A percentile compares a stretch with the other conserved stretches of the same genome.
These are phyloP conservation scores for Neomonachus schauinslandi DNA, from an alignment of 2,113 vertebrate species.

Conservation along the genomic window DNA sequence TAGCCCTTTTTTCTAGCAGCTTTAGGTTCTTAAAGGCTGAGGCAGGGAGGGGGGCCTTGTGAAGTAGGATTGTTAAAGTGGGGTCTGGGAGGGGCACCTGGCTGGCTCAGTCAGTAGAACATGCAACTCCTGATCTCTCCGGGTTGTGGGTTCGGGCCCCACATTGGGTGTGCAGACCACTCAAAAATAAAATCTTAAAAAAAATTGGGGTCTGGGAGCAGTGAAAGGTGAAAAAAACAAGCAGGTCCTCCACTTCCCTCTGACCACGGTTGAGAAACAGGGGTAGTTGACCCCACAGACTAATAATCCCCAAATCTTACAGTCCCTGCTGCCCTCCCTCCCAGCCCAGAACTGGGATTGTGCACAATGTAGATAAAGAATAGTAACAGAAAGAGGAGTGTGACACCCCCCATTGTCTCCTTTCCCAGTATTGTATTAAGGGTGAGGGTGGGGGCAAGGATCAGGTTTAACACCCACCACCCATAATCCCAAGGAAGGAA, in stretches of 20 bases:
- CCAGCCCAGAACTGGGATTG: background rate
- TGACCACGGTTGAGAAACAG: background rate
- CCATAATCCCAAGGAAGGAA: slow-evolving; percentile 1
- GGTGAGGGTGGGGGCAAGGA: background rate
- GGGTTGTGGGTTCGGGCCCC: background rate
- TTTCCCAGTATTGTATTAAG: background rate
- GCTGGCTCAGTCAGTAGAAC: background rate
- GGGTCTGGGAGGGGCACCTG: background rate
- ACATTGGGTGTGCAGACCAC: background rate
- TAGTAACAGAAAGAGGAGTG: background rate
- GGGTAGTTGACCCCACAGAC: background rate
- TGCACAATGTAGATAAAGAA: background rate
- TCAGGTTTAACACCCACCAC: background rate
- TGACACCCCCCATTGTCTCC: background rate
- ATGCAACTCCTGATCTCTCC: background rate
- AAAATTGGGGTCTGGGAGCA: background rate
- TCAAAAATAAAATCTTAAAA: background rate
- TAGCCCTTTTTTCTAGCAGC: background rate
- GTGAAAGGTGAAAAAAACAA: background rate
- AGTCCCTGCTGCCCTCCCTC: background rate
- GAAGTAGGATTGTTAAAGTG: background rate
- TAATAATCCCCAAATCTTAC: background rate
- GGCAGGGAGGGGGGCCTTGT: background rate
- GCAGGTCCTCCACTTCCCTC: background rate
- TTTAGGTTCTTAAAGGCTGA: slow-evolving; percentile 10